These are phyloP conservation scores for Hemicentrotus pulcherrimus DNA, from an alignment of 35 echinoderm and acorn worm genomes.

Conservation along the genomic window DNA sequence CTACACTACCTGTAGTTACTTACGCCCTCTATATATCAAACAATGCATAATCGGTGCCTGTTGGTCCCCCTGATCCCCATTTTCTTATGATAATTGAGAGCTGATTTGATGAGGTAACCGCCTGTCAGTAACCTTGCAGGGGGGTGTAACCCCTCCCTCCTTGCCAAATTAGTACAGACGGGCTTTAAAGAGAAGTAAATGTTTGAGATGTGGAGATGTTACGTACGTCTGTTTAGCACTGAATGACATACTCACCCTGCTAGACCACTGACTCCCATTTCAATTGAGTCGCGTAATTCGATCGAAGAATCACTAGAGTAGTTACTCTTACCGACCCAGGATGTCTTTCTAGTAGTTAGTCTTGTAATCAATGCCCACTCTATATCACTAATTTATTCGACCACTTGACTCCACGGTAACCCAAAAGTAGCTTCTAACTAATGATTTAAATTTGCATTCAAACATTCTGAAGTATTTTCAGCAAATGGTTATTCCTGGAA, in stretches of 20 bases:
- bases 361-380: background rate
- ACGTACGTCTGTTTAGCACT: background rate
- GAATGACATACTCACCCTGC: background rate
- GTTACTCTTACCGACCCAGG: background rate
- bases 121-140: too few species aligned
- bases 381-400: background rate
- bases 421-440: background rate
- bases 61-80: too few species aligned
- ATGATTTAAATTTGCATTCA: background rate
- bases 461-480: background rate
- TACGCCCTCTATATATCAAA: too few species aligned
- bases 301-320: conserved; percentile 17
- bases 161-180: too few species aligned
- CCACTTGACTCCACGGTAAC: background rate
- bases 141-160: too few species aligned
- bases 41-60: too few species aligned
- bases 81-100: too few species aligned
- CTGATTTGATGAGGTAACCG: too few species aligned
- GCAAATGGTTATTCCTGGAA: background rate
- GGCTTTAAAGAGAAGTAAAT: background rate
- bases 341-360: background rate
- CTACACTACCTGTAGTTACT: too few species aligned
- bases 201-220: background rate
- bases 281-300: conserved; percentile 21
- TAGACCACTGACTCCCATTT: conserved; percentile 28